Evolutionary conservation across 2,113 vertebrate genomes (phyloP).

Genomic region (Nothocercus nigrocapillus): DNA sequence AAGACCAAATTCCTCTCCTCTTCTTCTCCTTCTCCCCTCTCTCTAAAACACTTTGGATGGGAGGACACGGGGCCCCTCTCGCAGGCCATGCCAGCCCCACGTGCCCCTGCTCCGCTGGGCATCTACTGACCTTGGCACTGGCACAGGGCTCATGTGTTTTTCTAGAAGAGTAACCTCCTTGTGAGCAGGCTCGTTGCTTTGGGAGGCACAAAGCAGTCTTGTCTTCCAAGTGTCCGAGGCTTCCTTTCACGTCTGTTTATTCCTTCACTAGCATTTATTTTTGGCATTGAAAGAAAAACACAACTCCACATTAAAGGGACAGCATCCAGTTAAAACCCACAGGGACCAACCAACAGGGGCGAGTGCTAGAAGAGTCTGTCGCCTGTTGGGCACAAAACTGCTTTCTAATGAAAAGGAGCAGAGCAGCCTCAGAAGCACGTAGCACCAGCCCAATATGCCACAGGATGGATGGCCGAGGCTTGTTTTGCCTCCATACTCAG

Average conservation of each 20-base stretch:
- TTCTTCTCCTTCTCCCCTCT: background rate
- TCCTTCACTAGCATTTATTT: slow-evolving; percentile 50
- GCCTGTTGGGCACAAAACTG: background rate
- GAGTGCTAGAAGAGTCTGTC: background rate
- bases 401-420: slow-evolving; percentile 27
- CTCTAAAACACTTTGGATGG: background rate
- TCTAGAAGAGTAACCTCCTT: slow-evolving; percentile 38
- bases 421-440: background rate
- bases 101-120: slow-evolving; percentile 17
- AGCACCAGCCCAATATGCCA: background rate
- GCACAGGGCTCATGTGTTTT: slow-evolving; percentile 38
- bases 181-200: slow-evolving; percentile 51
- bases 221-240: slow-evolving; percentile 58
- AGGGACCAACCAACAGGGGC: background rate
- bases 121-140: slow-evolving; percentile 48
- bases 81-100: background rate
- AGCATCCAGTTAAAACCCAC: slow-evolving; percentile 18
- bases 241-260: slow-evolving; percentile 54
- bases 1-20: background rate
- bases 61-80: background rate
- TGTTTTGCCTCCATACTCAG: background rate
- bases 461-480: background rate
- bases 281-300: slow-evolving; percentile 44
- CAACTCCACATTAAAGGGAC: slow-evolving; percentile 40
- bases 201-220: slow-evolving; percentile 62